Evolutionary conservation across 2,888 invertebrate genomes (phyloP).

Genomic region (Dione juno): DNA sequence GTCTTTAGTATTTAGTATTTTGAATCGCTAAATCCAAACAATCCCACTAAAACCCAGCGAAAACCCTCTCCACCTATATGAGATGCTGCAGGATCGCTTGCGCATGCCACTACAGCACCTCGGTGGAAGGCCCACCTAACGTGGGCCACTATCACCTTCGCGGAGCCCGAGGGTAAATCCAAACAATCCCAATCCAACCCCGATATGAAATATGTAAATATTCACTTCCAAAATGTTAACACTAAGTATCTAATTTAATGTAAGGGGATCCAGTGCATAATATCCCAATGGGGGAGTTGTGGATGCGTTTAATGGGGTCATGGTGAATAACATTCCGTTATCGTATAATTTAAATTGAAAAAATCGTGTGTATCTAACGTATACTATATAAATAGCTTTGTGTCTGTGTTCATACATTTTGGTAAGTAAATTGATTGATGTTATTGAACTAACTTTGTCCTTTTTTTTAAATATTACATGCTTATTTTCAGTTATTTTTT

Average conservation of each 20-base stretch:
- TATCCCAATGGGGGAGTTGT: not conserved
- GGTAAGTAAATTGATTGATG: constrained; percentile 16
- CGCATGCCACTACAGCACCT: too few relatives aligned
- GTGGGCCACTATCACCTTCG: too few relatives aligned
- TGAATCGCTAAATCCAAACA: not conserved
- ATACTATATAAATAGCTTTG: not conserved
- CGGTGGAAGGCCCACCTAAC: too few relatives aligned
- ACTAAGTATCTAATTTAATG: not conserved
- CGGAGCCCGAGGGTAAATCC: too few relatives aligned
- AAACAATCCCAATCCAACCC: not conserved
- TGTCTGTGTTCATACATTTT: not conserved
- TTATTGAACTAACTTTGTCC: not conserved
- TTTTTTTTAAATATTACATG: not conserved
- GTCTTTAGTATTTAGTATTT: not conserved
- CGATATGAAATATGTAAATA: constrained; percentile 5
- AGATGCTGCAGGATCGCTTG: too few relatives aligned
- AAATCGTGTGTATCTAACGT: not conserved
- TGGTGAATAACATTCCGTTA: constrained; percentile 4
- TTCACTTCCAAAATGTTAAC: not conserved
- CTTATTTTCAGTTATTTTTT: not conserved
- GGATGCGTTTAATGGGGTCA: not conserved
- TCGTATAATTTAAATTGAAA: not conserved
- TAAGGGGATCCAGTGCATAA: not conserved
- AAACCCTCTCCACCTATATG: too few relatives aligned
- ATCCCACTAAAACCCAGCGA: too few relatives aligned